These are phyloP conservation scores for Saccostrea glomerata DNA, from an alignment of 1,140 invertebrate species.

Conservation along the genomic window DNA sequence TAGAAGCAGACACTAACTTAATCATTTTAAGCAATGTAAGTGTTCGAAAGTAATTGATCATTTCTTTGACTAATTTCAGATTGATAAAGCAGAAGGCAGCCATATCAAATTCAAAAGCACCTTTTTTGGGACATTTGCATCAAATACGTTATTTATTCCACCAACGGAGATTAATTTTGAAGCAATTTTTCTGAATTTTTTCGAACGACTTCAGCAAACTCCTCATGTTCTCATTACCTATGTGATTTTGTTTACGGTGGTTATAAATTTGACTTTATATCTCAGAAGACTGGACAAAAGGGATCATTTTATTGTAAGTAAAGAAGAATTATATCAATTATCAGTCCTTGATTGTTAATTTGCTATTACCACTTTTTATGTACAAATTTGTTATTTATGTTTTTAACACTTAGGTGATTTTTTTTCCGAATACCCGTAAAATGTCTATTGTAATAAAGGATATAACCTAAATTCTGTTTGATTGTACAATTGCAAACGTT, in stretches of 20 bases:
- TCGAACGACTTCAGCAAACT: constrained; percentile 23
- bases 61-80: neutral
- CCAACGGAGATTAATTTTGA: constrained; percentile 48
- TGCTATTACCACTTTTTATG: too few relatives aligned
- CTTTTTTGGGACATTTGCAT: constrained; percentile 56
- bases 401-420: too few relatives aligned
- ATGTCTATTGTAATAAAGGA: too few relatives aligned
- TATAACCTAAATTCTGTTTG: too few relatives aligned
- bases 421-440: too few relatives aligned
- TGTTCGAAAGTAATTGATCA: too few relatives aligned
- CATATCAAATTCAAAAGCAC: constrained; percentile 47
- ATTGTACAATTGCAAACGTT: too few relatives aligned
- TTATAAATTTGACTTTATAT: constrained; percentile 26
- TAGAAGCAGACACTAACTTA: too few relatives aligned
- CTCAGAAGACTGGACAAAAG: constrained; percentile 38
- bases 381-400: too few relatives aligned
- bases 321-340: neutral
- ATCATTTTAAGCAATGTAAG: too few relatives aligned
- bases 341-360: too few relatives aligned
- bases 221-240: constrained; percentile 43
- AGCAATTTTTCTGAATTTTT: constrained; percentile 50
- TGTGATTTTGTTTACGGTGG: constrained; percentile 26
- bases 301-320: constrained; percentile 47
- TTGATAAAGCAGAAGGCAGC: neutral
- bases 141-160: constrained; percentile 45